A percentile compares a stretch with the other conserved stretches of the same genome.
These are phyloP conservation scores for Drosophila asahinai DNA, from an alignment of 1,140 invertebrate genomes.

Conservation along the genomic window DNA sequence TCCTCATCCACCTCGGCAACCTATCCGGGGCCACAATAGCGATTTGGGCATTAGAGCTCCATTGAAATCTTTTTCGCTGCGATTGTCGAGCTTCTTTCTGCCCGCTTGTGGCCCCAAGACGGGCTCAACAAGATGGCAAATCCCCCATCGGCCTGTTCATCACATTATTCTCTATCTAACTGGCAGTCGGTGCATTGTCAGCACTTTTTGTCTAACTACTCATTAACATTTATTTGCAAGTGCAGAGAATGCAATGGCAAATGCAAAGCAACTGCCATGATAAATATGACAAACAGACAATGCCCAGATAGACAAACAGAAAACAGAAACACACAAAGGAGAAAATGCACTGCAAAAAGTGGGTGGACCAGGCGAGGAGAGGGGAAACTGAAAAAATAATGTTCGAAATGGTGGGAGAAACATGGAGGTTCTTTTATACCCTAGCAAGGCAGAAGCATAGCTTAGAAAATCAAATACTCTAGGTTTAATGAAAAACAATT, in stretches of 20 bases:
- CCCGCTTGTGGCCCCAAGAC: conserved; percentile 36
- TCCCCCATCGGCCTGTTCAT: conserved; percentile 54
- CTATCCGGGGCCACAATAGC: conserved; percentile 56
- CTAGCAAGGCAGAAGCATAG: neutral
- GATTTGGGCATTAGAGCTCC: conserved; percentile 78
- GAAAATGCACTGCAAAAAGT: conserved; percentile 68
- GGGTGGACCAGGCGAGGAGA: neutral
- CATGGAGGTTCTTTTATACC: neutral
- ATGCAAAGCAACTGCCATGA: conserved; percentile 78
- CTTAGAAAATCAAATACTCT: neutral
- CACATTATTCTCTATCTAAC: conserved; percentile 57
- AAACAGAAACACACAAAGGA: conserved; percentile 45
- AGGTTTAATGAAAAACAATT: too few species aligned
- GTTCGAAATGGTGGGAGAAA: neutral
- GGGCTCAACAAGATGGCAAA: conserved; percentile 26
- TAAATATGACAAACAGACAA: conserved; percentile 80
- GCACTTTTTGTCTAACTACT: conserved; percentile 78
- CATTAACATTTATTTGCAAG: conserved; percentile 83
- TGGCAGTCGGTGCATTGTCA: conserved; percentile 71
- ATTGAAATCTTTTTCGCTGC: conserved; percentile 68
- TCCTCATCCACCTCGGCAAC: conserved; percentile 36
- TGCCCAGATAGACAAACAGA: conserved; percentile 56
- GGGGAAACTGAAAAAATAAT: conserved; percentile 21
- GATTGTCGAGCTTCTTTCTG: conserved; percentile 65
- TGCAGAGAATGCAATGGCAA: conserved; percentile 67